These are phyloP conservation scores for Hofmannophila pseudospretella DNA, from an alignment of 2,888 invertebrate genomes.

Conservation along the genomic window DNA sequence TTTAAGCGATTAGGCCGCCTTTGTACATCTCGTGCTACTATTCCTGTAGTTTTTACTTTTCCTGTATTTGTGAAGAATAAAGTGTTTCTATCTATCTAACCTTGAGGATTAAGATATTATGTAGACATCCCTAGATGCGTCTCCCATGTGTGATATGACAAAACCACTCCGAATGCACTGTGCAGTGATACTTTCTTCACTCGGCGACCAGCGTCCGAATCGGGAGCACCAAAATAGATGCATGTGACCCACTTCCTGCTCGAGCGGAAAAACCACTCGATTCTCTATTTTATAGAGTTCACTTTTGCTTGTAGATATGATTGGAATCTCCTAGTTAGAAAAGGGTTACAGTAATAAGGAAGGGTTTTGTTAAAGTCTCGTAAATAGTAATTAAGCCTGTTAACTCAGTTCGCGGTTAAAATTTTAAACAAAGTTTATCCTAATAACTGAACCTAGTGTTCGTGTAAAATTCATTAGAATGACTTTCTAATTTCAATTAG, in stretches of 20 bases:
- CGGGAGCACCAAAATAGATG: slow-evolving; percentile 60
- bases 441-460: no score
- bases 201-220: slow-evolving; percentile 52
- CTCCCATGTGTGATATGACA: slow-evolving; percentile 30
- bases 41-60: no score
- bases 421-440: no score
- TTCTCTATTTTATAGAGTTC: slow-evolving; percentile 17
- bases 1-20: no score
- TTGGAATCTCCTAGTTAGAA: no score
- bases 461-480: no score
- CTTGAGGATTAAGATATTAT: no score
- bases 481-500: no score
- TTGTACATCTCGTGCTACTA: no score
- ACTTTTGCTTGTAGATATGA: slow-evolving; percentile 20
- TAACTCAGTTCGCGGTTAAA: no score
- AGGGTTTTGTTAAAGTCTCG: not conserved
- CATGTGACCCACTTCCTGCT: slow-evolving; percentile 58
- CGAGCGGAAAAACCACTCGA: slow-evolving; percentile 30
- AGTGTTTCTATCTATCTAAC: no score
- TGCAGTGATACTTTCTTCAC: slow-evolving; percentile 67
- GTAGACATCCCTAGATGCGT: slow-evolving; percentile 8
- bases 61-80: no score
- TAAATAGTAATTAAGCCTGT: not conserved
- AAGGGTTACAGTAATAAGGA: slow-evolving; percentile 2
- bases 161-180: slow-evolving; percentile 45